Evolutionary conservation across 2,888 invertebrate species (phyloP).

Genomic region (Caenorhabditis plicata): DNA sequence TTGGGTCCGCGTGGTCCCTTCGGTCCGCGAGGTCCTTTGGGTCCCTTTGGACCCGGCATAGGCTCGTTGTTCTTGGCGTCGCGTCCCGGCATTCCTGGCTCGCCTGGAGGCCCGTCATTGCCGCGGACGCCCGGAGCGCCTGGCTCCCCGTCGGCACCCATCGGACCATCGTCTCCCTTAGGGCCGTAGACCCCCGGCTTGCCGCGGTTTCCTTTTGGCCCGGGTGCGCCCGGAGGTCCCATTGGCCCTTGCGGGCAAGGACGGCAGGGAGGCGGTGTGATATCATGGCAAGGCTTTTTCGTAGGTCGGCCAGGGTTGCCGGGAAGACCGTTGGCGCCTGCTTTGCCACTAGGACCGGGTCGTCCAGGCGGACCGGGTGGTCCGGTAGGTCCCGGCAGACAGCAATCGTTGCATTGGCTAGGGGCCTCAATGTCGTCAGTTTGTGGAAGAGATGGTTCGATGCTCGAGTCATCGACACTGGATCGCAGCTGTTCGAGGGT

Average conservation of each 20-base stretch:
- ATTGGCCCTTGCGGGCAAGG: constrained; percentile 28
- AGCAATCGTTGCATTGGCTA: constrained; percentile 20
- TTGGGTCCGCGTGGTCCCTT: constrained; percentile 40
- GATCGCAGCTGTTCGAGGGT: constrained; percentile 14
- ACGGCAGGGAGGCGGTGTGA: constrained; percentile 22
- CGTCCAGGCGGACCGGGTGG: constrained; percentile 26
- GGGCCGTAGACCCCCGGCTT: constrained; percentile 29
- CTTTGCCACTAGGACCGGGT: constrained; percentile 27
- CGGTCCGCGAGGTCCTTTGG: constrained; percentile 29
- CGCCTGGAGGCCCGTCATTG: constrained; percentile 47
- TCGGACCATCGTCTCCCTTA: constrained; percentile 37
- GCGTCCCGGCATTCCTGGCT: constrained; percentile 28
- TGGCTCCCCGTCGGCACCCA: constrained; percentile 30
- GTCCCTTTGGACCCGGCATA: constrained; percentile 33
- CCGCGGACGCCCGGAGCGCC: constrained; percentile 45
- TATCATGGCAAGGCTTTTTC: constrained; percentile 14
- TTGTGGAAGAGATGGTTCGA: constrained; percentile 4
- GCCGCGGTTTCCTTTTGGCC: constrained; percentile 32
- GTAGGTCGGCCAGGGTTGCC: constrained; percentile 30
- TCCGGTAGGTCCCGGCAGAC: constrained; percentile 24
- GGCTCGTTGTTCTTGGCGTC: constrained; percentile 12
- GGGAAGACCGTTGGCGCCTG: constrained; percentile 29
- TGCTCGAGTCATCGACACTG: constrained; percentile 2
- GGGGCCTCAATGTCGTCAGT: constrained; percentile 5
- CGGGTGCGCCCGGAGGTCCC: constrained; percentile 24